These are phyloP conservation scores for Tretioscincus oriximinensis DNA, from an alignment of 2,113 vertebrate genomes.

Conservation along the genomic window DNA sequence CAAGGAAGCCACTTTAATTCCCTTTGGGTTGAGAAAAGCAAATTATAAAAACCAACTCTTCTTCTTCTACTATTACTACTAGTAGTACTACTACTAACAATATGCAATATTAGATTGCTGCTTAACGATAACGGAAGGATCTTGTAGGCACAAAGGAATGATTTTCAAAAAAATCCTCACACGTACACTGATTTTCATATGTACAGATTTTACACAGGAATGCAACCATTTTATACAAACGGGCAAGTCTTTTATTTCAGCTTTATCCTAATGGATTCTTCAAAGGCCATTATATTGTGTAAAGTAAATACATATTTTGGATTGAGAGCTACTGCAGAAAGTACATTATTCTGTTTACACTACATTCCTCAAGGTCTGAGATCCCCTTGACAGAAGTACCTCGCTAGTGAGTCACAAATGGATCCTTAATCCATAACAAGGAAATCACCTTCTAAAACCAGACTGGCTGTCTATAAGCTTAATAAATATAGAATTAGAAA, in stretches of 20 bases:
- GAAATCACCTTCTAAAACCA: conserved; percentile 63
- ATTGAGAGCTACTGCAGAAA: conserved; percentile 70
- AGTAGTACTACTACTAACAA: too few species aligned
- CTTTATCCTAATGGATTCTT: conserved; percentile 66
- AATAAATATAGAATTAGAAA: conserved; percentile 61
- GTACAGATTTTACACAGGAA: too few species aligned
- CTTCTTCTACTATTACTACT: too few species aligned
- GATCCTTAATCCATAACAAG: conserved; percentile 56
- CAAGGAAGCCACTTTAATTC: too few species aligned
- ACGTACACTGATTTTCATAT: too few species aligned
- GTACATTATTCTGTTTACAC: conserved; percentile 67
- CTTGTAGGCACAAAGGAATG: too few species aligned
- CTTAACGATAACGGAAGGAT: too few species aligned
- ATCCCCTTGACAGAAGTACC: conserved; percentile 55
- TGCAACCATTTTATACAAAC: too few species aligned
- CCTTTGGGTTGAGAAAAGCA: too few species aligned
- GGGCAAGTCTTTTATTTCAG: neutral
- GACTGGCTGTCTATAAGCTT: conserved; percentile 55
- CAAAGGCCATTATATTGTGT: conserved; percentile 71
- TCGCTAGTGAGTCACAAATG: conserved; percentile 60
- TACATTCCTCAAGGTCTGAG: conserved; percentile 63
- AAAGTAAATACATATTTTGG: conserved; percentile 73
- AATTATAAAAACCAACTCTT: too few species aligned
- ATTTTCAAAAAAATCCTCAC: too few species aligned
- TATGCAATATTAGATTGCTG: too few species aligned